Percentiles rank a stretch among this genome's conserved stretches.
These are phyloP conservation scores for Caradrina kadenii DNA, from an alignment of 2,888 invertebrate species.

Conservation along the genomic window DNA sequence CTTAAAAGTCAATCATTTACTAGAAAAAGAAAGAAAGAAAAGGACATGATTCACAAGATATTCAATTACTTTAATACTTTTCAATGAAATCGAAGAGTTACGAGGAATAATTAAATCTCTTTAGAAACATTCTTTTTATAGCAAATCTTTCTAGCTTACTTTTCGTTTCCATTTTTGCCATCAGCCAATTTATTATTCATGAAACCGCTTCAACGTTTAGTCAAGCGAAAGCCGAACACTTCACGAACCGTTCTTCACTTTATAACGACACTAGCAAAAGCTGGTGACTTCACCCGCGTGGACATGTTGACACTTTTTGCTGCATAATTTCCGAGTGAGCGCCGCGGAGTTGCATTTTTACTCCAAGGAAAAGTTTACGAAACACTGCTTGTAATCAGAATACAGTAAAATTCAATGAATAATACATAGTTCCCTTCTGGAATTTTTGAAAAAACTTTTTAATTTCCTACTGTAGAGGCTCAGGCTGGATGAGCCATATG, in stretches of 20 bases:
- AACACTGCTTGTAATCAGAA: background rate
- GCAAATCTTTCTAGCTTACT: conserved; percentile 35
- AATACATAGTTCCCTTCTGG: background rate
- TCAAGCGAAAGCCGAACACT: conserved; percentile 34
- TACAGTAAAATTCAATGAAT: background rate
- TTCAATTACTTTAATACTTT: conserved; percentile 31
- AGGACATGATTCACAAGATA: conserved; percentile 5
- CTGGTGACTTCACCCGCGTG: conserved; percentile 3
- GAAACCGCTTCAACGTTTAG: conserved; percentile 50
- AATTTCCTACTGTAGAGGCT: too few relatives aligned
- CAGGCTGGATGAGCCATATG: too few relatives aligned
- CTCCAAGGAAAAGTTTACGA: background rate
- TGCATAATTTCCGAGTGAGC: conserved; percentile 11
- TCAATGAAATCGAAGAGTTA: conserved; percentile 21
- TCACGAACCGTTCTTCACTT: conserved; percentile 32
- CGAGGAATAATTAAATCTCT: conserved; percentile 45
- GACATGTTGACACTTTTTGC: conserved; percentile 28
- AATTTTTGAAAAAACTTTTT: background rate
- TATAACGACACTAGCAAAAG: conserved; percentile 26
- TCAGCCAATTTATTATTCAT: conserved; percentile 61
- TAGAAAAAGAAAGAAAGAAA: background rate
- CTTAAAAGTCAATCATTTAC: conserved; percentile 1
- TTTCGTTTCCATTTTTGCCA: conserved; percentile 44
- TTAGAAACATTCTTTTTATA: conserved; percentile 34
- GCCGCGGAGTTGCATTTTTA: conserved; percentile 16